Percentiles rank a stretch among this genome's conserved stretches.
Evolutionary conservation across 2,797 vertebrate species (phyloP).

Genomic region (Todus mexicanus): DNA sequence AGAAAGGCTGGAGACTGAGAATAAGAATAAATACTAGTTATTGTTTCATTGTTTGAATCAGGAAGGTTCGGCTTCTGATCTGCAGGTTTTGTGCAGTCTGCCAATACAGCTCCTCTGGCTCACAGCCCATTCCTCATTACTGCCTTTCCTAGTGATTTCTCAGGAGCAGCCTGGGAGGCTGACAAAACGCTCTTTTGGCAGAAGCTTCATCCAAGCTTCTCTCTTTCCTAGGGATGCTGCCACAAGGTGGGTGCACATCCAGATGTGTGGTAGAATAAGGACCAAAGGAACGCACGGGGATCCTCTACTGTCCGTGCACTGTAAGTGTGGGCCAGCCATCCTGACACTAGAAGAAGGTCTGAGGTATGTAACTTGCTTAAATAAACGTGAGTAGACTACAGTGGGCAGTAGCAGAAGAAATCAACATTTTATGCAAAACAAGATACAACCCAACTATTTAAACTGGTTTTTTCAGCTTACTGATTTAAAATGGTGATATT

Average conservation of each 20-base stretch:
- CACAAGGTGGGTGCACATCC: not conserved
- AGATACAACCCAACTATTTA: not conserved
- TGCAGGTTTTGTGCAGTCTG: not conserved
- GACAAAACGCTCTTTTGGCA: rapidly evolving
- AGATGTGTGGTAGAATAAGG: not conserved
- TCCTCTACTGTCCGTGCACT: not conserved
- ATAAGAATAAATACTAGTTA: not conserved
- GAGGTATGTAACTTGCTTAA: not conserved
- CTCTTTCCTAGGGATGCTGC: not conserved
- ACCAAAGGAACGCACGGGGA: not conserved
- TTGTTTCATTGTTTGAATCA: not conserved
- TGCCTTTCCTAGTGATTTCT: not conserved
- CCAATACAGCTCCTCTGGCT: not conserved
- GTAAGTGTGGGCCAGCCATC: not conserved
- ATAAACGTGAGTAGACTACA: not conserved
- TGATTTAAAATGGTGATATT: not conserved
- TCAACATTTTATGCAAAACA: not conserved
- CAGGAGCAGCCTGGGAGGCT: not conserved
- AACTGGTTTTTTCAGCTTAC: not conserved
- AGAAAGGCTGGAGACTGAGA: not conserved
- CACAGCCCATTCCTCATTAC: not conserved
- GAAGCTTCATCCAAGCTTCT: not conserved
- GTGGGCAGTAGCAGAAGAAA: not conserved
- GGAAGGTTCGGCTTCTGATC: not conserved
- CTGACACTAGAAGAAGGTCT: not conserved